Percentiles rank a stretch among this genome's conserved stretches.
Conservation (phyloP, 92 coral and sea anemone genomes). For the Anthopleura xanthogrammica region DNA sequence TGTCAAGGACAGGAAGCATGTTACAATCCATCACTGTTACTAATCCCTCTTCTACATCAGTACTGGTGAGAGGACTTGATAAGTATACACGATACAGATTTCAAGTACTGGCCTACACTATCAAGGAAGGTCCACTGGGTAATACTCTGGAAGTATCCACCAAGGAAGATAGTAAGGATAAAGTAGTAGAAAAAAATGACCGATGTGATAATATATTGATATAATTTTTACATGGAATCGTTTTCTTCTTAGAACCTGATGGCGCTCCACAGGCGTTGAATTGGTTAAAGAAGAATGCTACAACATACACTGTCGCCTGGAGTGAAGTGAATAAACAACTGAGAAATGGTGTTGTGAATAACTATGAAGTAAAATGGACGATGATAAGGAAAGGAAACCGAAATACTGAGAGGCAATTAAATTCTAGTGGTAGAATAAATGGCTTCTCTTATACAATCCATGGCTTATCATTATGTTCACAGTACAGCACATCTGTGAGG, state of each 20-base stretch:
- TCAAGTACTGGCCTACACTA: neutral
- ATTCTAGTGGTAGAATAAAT: conserved; percentile 5
- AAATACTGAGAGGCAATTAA: too few species aligned
- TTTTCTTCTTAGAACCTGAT: neutral
- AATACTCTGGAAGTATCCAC: neutral
- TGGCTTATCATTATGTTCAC: conserved; percentile 10
- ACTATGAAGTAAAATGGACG: conserved; percentile 28
- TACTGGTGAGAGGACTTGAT: neutral
- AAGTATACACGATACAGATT: neutral
- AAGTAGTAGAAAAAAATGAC: too few species aligned
- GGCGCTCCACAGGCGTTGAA: conserved; percentile 25
- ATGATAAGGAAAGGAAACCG: neutral
- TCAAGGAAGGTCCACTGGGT: conserved; percentile 5
- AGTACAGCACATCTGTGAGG: conserved; percentile 26
- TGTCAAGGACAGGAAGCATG: neutral
- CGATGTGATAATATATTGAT: too few species aligned
- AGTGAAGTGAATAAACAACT: conserved; percentile 14
- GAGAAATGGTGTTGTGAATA: conserved; percentile 31
- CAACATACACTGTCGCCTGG: conserved; percentile 39
- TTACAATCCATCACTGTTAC: neutral
- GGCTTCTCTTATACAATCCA: conserved; percentile 4
- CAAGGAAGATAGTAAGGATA: neutral
- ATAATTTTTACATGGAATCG: too few species aligned
- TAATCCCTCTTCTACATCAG: neutral
- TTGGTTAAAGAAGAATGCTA: conserved; percentile 10